Conservation (phyloP, 2,888 invertebrate species). For the Hofmannophila pseudospretella region DNA sequence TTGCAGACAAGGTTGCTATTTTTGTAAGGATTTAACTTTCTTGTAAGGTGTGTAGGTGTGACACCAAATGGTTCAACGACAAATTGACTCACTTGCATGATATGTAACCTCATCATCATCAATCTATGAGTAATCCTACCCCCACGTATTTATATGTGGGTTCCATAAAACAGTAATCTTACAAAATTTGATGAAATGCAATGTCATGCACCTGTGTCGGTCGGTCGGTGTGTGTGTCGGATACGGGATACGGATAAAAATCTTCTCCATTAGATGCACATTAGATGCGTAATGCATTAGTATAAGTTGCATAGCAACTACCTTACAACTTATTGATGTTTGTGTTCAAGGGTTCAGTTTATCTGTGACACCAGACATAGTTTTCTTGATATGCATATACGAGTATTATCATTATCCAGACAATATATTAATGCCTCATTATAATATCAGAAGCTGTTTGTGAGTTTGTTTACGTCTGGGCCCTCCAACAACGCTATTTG, state of each 20-base stretch:
- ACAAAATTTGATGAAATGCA: slow-evolving; percentile 13
- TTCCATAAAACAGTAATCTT: slow-evolving; percentile 2
- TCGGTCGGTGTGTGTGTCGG: too few relatives aligned
- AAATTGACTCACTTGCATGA: slow-evolving; percentile 38
- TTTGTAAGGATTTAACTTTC: slow-evolving; percentile 5
- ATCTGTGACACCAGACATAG: slow-evolving; percentile 15
- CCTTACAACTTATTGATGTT: too few relatives aligned
- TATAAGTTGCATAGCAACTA: too few relatives aligned
- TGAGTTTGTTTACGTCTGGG: slow-evolving; percentile 11
- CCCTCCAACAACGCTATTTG: slow-evolving; percentile 1
- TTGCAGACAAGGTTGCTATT: slow-evolving; percentile 1
- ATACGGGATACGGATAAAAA: too few relatives aligned
- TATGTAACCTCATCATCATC: slow-evolving; percentile 32
- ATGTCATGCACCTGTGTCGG: too few relatives aligned
- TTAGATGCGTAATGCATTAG: too few relatives aligned
- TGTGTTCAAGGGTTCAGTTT: slow-evolving; percentile 13
- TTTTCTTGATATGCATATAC: slow-evolving; percentile 23
- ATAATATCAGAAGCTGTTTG: slow-evolving; percentile 18
- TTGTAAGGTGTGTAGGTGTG: slow-evolving; percentile 15
- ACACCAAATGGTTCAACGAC: slow-evolving; percentile 10
- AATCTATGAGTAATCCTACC: slow-evolving; percentile 45
- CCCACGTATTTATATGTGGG: slow-evolving; percentile 22
- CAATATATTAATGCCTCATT: slow-evolving; percentile 19
- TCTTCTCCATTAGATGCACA: too few relatives aligned
- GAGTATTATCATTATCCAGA: too few relatives aligned